phyloP scores from a whole-genome alignment of 2,113 vertebrate species.

The Larimichthys polyactis region DNA sequence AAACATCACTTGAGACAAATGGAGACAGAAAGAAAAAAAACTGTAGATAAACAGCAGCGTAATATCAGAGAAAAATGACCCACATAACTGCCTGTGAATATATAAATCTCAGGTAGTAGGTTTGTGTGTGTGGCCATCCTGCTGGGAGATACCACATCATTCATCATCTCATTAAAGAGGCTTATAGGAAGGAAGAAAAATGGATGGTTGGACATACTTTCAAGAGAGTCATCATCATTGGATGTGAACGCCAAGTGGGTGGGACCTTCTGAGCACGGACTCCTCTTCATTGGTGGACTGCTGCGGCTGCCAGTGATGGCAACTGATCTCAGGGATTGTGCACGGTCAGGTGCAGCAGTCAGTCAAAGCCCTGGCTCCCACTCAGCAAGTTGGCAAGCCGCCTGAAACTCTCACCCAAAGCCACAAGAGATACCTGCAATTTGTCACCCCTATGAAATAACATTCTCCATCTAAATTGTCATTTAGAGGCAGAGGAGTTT shows the following conservation, averaged over 20 bases:
- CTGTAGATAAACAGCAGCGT: constrained; percentile 18
- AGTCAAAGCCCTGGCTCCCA: constrained; percentile 67
- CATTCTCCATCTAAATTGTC: constrained; percentile 68
- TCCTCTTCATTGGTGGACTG: constrained; percentile 52
- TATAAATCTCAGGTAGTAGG: constrained; percentile 37
- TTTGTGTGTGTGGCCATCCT: constrained; percentile 68
- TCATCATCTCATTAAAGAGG: constrained; percentile 73
- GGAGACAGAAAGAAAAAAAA: constrained; percentile 28
- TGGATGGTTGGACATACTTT: constrained; percentile 32
- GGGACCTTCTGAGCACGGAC: constrained; percentile 33
- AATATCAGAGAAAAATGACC: constrained; percentile 48
- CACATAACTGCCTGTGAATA: constrained; percentile 31
- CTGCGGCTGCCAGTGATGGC: constrained; percentile 28
- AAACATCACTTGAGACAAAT: constrained; percentile 28
- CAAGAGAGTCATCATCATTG: constrained; percentile 52
- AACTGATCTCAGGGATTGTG: constrained; percentile 60
- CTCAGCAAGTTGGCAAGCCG: constrained; percentile 60
- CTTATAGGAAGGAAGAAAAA: constrained; percentile 56
- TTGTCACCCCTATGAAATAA: constrained; percentile 84
- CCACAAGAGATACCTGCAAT: constrained; percentile 84
- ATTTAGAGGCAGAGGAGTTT: constrained; percentile 59
- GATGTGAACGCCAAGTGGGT: constrained; percentile 44
- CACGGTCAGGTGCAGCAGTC: constrained; percentile 79
- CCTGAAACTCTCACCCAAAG: constrained; percentile 69
- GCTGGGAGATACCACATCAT: constrained; percentile 72